Conservation (phyloP, 2,888 invertebrate species). For the Epinotia brunnichana region DNA sequence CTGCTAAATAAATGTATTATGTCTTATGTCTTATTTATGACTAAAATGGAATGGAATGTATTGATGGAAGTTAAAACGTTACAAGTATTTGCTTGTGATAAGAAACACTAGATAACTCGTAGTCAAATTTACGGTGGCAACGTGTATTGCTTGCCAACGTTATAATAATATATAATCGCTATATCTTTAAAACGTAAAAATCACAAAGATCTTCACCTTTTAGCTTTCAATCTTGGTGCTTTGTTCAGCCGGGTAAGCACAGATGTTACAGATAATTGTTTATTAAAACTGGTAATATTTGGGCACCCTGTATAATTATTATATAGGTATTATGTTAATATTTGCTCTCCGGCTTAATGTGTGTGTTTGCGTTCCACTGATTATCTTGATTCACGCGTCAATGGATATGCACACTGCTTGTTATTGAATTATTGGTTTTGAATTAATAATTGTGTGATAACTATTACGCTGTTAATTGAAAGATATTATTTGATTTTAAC, state of each 20-base stretch:
- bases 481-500: not conserved
- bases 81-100: not conserved
- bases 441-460: slow-evolving; percentile 9
- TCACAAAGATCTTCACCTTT: no score
- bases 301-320: slow-evolving; percentile 3
- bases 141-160: no score
- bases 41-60: not conserved
- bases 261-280: not conserved
- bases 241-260: not conserved
- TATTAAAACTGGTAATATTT: not conserved
- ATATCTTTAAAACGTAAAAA: no score
- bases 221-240: no score
- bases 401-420: slow-evolving; percentile 11
- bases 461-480: not conserved
- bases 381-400: slow-evolving; percentile 26
- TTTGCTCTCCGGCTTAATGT: slow-evolving; percentile 26
- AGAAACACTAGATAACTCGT: no score
- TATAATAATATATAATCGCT: no score
- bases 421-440: slow-evolving; percentile 16
- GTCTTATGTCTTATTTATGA: no score
- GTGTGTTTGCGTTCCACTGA: slow-evolving; percentile 28
- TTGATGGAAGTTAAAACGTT: not conserved
- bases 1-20: no score
- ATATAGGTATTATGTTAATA: slow-evolving; percentile 9
- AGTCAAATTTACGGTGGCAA: no score